A percentile compares a stretch with the other conserved stretches of the same genome.
These are phyloP conservation scores for Tenthredo distinguenda DNA, from an alignment of 2,888 invertebrate genomes.

Conservation along the genomic window DNA sequence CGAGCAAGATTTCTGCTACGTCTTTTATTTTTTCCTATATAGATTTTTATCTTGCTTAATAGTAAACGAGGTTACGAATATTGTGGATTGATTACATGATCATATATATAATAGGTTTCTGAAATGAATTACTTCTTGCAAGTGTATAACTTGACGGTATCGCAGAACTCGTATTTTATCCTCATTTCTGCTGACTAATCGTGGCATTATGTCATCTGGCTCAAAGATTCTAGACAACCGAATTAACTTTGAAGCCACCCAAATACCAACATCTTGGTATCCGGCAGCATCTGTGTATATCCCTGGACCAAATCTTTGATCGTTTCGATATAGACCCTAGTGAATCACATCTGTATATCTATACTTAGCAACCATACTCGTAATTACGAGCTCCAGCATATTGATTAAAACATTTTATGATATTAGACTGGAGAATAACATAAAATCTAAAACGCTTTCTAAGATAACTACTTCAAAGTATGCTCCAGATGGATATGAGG, in stretches of 20 bases:
- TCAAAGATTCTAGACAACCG: constrained; percentile 76
- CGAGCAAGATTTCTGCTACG: constrained; percentile 16
- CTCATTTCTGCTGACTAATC: constrained; percentile 63
- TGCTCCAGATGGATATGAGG: constrained; percentile 76
- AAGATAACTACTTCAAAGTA: constrained; percentile 52
- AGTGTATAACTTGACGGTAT: constrained; percentile 68
- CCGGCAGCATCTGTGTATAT: constrained; percentile 77
- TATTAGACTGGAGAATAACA: neutral
- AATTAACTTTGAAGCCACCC: constrained; percentile 79
- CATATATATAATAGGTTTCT: neutral
- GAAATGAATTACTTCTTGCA: constrained; percentile 34
- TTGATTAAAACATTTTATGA: neutral
- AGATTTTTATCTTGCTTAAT: neutral
- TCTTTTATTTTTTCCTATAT: constrained; percentile 15
- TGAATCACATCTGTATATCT: constrained; percentile 55
- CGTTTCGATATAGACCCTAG: constrained; percentile 80
- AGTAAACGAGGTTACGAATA: neutral
- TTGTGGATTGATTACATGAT: neutral
- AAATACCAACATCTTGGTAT: constrained; percentile 81
- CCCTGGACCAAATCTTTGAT: constrained; percentile 82
- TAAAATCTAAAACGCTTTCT: neutral
- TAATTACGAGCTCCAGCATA: neutral
- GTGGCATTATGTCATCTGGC: constrained; percentile 63
- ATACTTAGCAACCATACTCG: constrained; percentile 67
- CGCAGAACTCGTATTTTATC: constrained; percentile 70